Percentiles rank a stretch among this genome's conserved stretches.
phyloP scores from a whole-genome alignment of 2,888 invertebrate genomes.

The Prostheceraeus crozeri region DNA sequence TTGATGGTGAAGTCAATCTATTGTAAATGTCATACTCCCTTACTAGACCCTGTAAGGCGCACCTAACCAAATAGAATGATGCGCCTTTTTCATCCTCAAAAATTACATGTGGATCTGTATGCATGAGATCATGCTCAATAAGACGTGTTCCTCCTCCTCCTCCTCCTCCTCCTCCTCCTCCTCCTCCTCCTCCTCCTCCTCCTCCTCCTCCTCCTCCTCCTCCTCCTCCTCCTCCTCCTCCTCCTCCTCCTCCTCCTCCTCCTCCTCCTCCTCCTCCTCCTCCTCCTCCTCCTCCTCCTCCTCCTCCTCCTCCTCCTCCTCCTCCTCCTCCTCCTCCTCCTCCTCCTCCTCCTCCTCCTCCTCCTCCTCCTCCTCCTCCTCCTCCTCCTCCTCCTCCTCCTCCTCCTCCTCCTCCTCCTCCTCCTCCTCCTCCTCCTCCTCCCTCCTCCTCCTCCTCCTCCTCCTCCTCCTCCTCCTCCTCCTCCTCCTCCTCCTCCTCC shows the following conservation, averaged over 20 bases:
- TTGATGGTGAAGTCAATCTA: too few species aligned
- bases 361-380: constrained; percentile 16
- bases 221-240: neutral
- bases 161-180: neutral
- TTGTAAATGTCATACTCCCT: too few species aligned
- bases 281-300: constrained; percentile 8
- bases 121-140: too few species aligned
- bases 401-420: constrained; percentile 6
- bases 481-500: neutral
- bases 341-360: neutral
- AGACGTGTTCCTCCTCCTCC: too few species aligned
- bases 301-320: constrained; percentile 17
- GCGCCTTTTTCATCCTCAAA: too few species aligned
- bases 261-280: neutral
- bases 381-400: neutral
- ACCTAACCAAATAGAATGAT: too few species aligned
- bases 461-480: neutral
- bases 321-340: constrained; percentile 7
- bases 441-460: neutral
- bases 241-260: neutral
- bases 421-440: neutral
- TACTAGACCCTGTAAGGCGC: too few species aligned
- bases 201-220: constrained; percentile 2
- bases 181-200: neutral
- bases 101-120: too few species aligned